These are phyloP conservation scores for Thymelicus sylvestris DNA, from an alignment of 2,888 invertebrate genomes.

Conservation along the genomic window DNA sequence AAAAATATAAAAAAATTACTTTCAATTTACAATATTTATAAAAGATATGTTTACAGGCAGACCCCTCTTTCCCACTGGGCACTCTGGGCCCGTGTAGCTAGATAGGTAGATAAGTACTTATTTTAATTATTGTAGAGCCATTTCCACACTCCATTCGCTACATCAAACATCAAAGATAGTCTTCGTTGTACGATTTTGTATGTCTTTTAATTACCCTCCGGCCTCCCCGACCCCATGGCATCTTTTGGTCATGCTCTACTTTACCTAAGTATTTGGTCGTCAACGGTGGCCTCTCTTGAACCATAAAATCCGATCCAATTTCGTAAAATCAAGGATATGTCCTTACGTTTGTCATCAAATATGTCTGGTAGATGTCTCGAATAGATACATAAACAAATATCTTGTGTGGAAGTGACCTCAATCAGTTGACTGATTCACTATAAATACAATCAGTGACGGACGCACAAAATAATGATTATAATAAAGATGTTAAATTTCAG, in stretches of 20 bases:
- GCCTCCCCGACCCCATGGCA: conserved; percentile 41
- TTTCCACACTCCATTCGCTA: conserved; percentile 11
- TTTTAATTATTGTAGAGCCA: not conserved
- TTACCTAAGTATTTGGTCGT: conserved; percentile 37
- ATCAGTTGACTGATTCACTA: no score
- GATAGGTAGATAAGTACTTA: no score
- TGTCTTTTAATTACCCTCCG: conserved; percentile 17
- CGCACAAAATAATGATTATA: not conserved
- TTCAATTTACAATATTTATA: no score
- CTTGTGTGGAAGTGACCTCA: no score
- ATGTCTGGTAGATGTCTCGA: no score
- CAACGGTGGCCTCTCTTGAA: conserved; percentile 56
- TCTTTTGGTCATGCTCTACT: conserved; percentile 64
- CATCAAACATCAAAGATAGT: conserved; percentile 1
- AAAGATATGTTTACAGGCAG: no score
- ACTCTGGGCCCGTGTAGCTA: no score
- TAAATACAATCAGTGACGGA: no score
- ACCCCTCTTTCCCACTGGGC: no score
- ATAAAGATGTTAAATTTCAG: not conserved
- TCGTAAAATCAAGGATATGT: conserved; percentile 31
- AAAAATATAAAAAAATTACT: no score
- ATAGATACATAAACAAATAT: no score
- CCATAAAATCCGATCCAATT: conserved; percentile 45
- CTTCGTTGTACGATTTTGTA: conserved; percentile 9
- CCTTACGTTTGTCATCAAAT: not conserved